These are phyloP conservation scores for Epizoanthus stellaris DNA, from an alignment of 92 coral and sea anemone species.

Conservation along the genomic window DNA sequence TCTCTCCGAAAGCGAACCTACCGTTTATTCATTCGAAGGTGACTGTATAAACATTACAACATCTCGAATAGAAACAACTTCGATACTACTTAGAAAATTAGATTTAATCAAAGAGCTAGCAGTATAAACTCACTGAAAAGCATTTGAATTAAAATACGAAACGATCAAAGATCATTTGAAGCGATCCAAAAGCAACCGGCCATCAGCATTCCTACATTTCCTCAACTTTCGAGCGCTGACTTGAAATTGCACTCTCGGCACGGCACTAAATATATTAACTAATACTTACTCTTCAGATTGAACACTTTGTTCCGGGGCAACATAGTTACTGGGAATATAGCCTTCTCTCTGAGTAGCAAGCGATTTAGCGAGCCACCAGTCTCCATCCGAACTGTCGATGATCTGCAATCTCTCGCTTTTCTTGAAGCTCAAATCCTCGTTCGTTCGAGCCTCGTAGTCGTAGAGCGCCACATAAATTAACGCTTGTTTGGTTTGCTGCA, in stretches of 20 bases:
- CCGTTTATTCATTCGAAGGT: no score
- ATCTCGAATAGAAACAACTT: no score
- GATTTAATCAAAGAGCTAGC: no score
- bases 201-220: not conserved
- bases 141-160: no score
- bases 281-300: constrained; percentile 98
- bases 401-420: constrained; percentile 96
- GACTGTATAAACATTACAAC: no score
- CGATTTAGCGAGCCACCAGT: constrained; percentile 99
- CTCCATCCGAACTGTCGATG: constrained; percentile 96
- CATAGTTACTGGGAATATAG: constrained; percentile 97
- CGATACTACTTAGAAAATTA: no score
- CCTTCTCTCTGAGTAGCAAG: constrained; percentile 83
- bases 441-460: constrained; percentile 97
- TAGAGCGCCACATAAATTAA: constrained; percentile 89
- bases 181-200: not conserved
- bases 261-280: constrained; percentile 11
- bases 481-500: constrained; percentile 64
- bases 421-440: constrained; percentile 95
- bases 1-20: not conserved
- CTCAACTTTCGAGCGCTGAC: constrained; percentile 17
- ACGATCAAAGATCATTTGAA: not conserved
- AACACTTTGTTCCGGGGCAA: constrained; percentile 95
- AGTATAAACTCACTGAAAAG: no score
- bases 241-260: constrained; percentile 2